These are phyloP conservation scores for Brachypteracias leptosomus DNA, from an alignment of 2,113 vertebrate genomes.

Conservation along the genomic window DNA sequence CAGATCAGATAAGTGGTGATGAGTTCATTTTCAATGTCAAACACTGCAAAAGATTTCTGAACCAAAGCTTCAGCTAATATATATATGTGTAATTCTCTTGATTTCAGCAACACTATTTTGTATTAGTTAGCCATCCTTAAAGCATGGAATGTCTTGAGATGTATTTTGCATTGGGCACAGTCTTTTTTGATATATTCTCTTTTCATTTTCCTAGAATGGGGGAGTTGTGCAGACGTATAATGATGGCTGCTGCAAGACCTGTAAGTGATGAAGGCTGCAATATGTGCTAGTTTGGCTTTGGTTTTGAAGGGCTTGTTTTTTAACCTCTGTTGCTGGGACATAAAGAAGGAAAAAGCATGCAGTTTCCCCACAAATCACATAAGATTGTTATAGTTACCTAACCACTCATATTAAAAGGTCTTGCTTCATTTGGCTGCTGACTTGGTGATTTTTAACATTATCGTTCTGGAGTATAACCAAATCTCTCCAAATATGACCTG, in stretches of 20 bases:
- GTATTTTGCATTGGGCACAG: neutral
- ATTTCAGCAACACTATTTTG: neutral
- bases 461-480: conserved; percentile 71
- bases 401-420: conserved; percentile 35
- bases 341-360: conserved; percentile 70
- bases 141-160: neutral
- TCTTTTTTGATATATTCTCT: conserved; percentile 59
- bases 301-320: conserved; percentile 54
- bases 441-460: conserved; percentile 63
- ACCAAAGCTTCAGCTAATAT: neutral
- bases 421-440: conserved; percentile 76
- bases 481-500: conserved; percentile 22
- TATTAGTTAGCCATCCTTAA: neutral
- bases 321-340: conserved; percentile 58
- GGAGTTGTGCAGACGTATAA: conserved; percentile 89
- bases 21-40: neutral
- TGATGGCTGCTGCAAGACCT: conserved; percentile 97
- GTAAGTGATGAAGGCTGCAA: conserved; percentile 83
- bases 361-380: conserved; percentile 36
- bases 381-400: conserved; percentile 37
- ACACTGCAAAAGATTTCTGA: neutral
- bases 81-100: neutral
- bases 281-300: conserved; percentile 74
- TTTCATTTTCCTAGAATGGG: conserved; percentile 84
- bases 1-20: neutral